Base-by-base conservation (phyloP, 30 jellyfish, hydroid and myxozoan genomes). In the Nemopilema nomurai region DNA sequence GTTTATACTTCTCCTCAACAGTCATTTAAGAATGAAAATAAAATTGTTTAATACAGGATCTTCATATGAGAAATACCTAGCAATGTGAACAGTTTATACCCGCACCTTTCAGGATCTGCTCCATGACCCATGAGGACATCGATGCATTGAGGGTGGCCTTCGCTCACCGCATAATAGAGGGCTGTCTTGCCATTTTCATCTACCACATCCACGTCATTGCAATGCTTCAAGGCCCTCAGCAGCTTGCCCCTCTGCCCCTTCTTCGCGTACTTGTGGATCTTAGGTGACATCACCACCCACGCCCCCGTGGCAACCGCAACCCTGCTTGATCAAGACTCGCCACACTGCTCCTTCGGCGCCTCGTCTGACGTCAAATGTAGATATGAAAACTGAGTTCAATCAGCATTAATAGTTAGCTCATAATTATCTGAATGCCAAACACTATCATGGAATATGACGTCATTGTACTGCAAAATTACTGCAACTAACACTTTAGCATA, bases 101-200 rank as follows among this genome's bases (percentile, higher is more conserved):
- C 51, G 18, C 31, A 80, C 90, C 22, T 67, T 8, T 29, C 19
- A 0, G 90, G 81, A 72, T 80, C 53, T 13, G 90, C 90, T 1
- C 90, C 90, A 25, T 67, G 57, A 4, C 20, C 69, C 19, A 80
- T 25, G n/a, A 80, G 51, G 18, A 67, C 1, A 65, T 80, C 52
- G 13, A 80, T 41, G 73, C 90, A 80, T 41, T 72, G 26, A 16
- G 49, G 26, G 8, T 67, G 64, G 25, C 68, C 78, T 28, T 67
- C 41, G 1, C 25, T 24, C 20, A 25, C 52, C 18, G 90, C 90
- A 50, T 67, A 49, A 26, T 66, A 52, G 63, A 80, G 29, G 16
- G 90, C 90, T 16, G 82, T 66, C 28, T 83, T 67, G 33, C 79
- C 86, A 71, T 71, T 51, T 20, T 49, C 67, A 49, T 83, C 82